phyloP scores from a whole-genome alignment of 2,797 vertebrate species.

The Ciconia nigra region DNA sequence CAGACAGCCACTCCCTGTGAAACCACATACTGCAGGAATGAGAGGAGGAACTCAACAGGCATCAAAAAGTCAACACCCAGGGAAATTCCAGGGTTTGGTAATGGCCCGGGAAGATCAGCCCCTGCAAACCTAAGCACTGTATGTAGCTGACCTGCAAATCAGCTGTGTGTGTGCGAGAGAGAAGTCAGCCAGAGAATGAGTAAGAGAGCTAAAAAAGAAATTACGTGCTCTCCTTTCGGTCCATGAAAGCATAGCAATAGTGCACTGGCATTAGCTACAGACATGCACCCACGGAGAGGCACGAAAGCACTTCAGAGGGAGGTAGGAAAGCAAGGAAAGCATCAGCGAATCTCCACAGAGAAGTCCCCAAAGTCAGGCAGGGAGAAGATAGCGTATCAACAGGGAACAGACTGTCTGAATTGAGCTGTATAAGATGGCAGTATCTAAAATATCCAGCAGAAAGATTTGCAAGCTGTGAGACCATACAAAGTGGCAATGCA shows the following conservation, averaged over 20 bases:
- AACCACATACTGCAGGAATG: slow-evolving; percentile 3
- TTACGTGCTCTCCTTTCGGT: background rate
- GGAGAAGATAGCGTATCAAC: background rate
- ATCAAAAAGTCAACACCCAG: slow-evolving; percentile 23
- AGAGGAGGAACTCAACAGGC: background rate
- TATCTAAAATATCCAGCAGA: background rate
- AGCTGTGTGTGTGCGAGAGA: background rate
- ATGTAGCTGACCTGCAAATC: background rate
- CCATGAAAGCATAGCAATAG: background rate
- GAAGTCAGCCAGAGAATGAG: background rate
- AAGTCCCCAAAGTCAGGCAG: background rate
- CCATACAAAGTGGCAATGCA: background rate
- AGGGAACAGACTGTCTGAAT: background rate
- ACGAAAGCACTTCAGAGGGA: background rate
- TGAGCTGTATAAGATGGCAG: background rate
- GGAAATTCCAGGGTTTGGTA: background rate
- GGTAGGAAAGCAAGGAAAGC: background rate
- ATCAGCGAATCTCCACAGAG: background rate
- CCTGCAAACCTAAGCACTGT: background rate
- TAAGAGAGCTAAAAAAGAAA: background rate
- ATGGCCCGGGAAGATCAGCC: background rate
- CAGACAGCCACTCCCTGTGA: slow-evolving; percentile 35
- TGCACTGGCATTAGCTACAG: background rate
- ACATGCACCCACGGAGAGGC: background rate
- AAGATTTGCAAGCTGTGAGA: background rate